These are phyloP conservation scores for Campoletis sonorensis DNA, from an alignment of 1,140 invertebrate species.

Conservation along the genomic window DNA sequence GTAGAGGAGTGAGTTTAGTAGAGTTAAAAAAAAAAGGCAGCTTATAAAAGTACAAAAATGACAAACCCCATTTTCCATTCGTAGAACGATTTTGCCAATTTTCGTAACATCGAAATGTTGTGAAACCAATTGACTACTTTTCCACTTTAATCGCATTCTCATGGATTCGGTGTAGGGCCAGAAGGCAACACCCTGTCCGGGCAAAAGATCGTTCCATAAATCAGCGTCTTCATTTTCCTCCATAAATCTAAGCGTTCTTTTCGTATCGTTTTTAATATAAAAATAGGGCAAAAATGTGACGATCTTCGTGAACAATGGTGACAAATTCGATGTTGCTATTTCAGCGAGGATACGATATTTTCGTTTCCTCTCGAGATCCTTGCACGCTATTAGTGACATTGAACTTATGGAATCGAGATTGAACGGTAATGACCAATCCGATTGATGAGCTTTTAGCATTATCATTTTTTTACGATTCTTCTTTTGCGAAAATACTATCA, in stretches of 20 bases:
- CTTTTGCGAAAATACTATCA: slow-evolving; percentile 84
- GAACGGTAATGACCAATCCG: slow-evolving; percentile 85
- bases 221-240: slow-evolving; percentile 90
- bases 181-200: slow-evolving; percentile 84
- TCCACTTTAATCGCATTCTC: slow-evolving; percentile 88
- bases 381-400: slow-evolving; percentile 85
- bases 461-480: slow-evolving; percentile 80
- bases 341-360: slow-evolving; percentile 80
- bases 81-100: slow-evolving; percentile 84
- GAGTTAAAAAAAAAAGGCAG: not conserved
- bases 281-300: slow-evolving; percentile 91
- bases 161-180: slow-evolving; percentile 90
- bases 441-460: slow-evolving; percentile 83
- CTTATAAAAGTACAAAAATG: slow-evolving; percentile 63
- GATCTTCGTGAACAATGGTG: slow-evolving; percentile 88
- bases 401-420: slow-evolving; percentile 84
- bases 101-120: slow-evolving; percentile 86
- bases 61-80: slow-evolving; percentile 90
- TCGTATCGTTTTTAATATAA: slow-evolving; percentile 86
- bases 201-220: slow-evolving; percentile 87
- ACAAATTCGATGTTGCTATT: slow-evolving; percentile 81
- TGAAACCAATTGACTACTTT: slow-evolving; percentile 86
- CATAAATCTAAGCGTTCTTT: slow-evolving; percentile 86
- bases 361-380: slow-evolving; percentile 80
- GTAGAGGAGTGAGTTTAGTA: slow-evolving; percentile 42